Percentiles rank a stretch among this genome's conserved stretches.
These are phyloP conservation scores for Calonectris borealis DNA, from an alignment of 2,113 vertebrate species.

Conservation along the genomic window DNA sequence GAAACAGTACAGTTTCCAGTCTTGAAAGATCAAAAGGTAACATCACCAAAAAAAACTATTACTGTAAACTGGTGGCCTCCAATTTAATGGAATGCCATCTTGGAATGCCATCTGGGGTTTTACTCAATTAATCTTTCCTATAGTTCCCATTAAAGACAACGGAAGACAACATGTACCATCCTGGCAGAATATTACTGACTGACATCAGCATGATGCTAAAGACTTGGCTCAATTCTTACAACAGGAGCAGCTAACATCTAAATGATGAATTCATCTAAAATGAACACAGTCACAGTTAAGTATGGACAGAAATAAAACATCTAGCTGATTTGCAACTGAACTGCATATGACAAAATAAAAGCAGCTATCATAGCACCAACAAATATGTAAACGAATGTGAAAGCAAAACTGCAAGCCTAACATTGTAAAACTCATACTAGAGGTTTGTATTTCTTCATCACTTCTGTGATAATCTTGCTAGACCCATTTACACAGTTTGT, in stretches of 20 bases:
- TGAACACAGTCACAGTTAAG: neutral
- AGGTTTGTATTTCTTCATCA: neutral
- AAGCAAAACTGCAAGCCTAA: neutral
- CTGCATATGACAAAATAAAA: neutral
- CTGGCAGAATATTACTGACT: neutral
- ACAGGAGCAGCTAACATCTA: neutral
- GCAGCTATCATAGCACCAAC: neutral
- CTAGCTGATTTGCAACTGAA: neutral
- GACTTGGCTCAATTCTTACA: neutral
- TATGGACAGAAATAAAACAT: neutral
- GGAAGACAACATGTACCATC: neutral
- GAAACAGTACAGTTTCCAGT: neutral
- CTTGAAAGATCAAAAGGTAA: neutral
- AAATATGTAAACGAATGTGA: neutral
- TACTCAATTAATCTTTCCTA: neutral
- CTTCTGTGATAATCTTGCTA: neutral
- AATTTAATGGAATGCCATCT: neutral
- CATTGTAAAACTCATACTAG: rapidly evolving
- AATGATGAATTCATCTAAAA: neutral
- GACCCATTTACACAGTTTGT: neutral
- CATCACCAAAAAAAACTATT: neutral
- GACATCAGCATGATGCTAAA: neutral
- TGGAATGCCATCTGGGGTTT: neutral
- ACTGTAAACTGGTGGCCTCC: neutral
- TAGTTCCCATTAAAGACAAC: neutral